Conservation (phyloP, 2,888 invertebrate genomes). For the Leptothorax acervorum region DNA sequence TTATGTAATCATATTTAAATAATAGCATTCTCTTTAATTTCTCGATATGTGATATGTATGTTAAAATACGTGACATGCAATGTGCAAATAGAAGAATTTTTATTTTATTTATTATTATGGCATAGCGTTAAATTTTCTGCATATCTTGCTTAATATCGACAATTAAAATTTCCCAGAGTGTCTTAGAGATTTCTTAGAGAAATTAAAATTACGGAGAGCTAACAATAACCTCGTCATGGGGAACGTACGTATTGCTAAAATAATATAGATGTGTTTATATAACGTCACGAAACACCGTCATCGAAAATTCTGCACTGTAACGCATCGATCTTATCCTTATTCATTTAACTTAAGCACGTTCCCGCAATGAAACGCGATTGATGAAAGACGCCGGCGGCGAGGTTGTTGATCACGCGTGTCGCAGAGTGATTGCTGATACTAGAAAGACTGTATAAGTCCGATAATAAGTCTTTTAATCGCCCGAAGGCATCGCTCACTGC, state of each 20-base stretch:
- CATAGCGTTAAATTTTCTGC: not conserved
- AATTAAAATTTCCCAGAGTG: slow-evolving; percentile 9
- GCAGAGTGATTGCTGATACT: slow-evolving; percentile 35
- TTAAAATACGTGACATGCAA: not conserved
- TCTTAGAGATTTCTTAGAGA: not conserved
- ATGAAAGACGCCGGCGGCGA: slow-evolving; percentile 45
- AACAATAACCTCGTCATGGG: slow-evolving; percentile 27
- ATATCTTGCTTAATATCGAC: not conserved
- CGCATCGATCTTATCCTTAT: slow-evolving; percentile 51
- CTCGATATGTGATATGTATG: not conserved
- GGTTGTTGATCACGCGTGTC: slow-evolving; percentile 51
- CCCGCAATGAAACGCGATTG: slow-evolving; percentile 46
- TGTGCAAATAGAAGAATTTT: not conserved
- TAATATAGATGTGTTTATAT: slow-evolving; percentile 49
- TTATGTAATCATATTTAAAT: not conserved
- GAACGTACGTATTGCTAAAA: slow-evolving; percentile 31
- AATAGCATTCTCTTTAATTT: not conserved
- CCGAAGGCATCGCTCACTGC: slow-evolving; percentile 15
- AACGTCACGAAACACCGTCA: slow-evolving; percentile 31
- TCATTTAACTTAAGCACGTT: slow-evolving; percentile 44
- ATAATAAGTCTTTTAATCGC: slow-evolving; percentile 48
- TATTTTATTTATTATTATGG: not conserved
- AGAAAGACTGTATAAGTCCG: slow-evolving; percentile 42
- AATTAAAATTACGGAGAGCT: slow-evolving; percentile 9
- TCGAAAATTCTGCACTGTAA: slow-evolving; percentile 52